Conservation (phyloP, 2,888 invertebrate species). For the Lochmaea crataegi region DNA sequence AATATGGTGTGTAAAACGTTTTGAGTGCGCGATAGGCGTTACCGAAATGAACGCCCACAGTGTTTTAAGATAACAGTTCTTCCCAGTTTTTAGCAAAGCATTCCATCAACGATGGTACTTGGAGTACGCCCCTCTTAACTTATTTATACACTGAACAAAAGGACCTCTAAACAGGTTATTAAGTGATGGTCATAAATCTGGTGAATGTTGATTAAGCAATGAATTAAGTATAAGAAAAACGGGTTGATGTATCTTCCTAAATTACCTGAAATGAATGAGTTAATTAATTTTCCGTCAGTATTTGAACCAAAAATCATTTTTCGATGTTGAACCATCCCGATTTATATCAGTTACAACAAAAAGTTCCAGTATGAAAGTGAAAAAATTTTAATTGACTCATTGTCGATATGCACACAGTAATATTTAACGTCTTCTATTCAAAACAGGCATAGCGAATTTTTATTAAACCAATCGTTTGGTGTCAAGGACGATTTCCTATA, state of each 20-base stretch:
- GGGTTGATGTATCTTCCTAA: neutral
- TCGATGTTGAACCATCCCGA: neutral
- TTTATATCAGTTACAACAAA: neutral
- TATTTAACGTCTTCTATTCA: slow-evolving; percentile 37
- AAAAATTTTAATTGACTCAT: slow-evolving; percentile 1
- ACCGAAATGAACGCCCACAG: slow-evolving; percentile 51
- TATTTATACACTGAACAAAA: slow-evolving; percentile 25
- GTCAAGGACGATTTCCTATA: slow-evolving; percentile 22
- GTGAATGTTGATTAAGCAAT: slow-evolving; percentile 1
- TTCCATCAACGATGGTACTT: slow-evolving; percentile 48
- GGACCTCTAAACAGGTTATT: slow-evolving; percentile 8
- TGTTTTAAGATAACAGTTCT: slow-evolving; percentile 52
- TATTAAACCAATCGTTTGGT: slow-evolving; percentile 19
- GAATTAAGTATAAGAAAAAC: neutral
- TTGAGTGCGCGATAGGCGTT: slow-evolving; percentile 51
- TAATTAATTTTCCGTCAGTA: too few species aligned
- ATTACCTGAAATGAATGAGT: too few species aligned
- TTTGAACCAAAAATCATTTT: too few species aligned
- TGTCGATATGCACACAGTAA: slow-evolving; percentile 11
- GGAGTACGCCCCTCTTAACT: slow-evolving; percentile 46
- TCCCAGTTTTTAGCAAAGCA: slow-evolving; percentile 52
- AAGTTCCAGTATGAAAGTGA: neutral
- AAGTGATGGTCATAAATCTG: slow-evolving; percentile 4
- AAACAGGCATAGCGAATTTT: slow-evolving; percentile 41
- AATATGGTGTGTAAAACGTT: slow-evolving; percentile 53